A percentile compares a stretch with the other conserved stretches of the same genome.
These are phyloP conservation scores for Sinocyclocheilus anshuiensis DNA, from an alignment of 2,113 vertebrate species.

Conservation along the genomic window DNA sequence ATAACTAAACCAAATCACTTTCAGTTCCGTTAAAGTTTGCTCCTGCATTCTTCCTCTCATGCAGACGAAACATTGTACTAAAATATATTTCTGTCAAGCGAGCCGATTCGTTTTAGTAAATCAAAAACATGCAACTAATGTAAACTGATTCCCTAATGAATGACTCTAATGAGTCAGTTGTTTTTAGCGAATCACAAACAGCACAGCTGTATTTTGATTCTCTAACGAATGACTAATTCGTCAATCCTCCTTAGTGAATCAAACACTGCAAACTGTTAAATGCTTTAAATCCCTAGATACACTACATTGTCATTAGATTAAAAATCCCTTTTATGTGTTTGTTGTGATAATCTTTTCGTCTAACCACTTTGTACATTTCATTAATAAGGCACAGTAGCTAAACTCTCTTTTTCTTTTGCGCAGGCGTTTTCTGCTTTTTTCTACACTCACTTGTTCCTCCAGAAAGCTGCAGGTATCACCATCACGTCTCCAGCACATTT, in stretches of 20 bases:
- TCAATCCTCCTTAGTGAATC: not conserved
- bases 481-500: constrained; percentile 75
- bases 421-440: constrained; percentile 95
- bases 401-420: not conserved
- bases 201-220: not conserved
- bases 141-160: too few species aligned
- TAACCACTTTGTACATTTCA: too few species aligned
- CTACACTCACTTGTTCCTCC: constrained; percentile 85
- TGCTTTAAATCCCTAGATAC: not conserved
- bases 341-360: too few species aligned
- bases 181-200: not conserved
- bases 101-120: too few species aligned
- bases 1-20: too few species aligned
- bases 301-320: too few species aligned
- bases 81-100: too few species aligned
- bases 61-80: too few species aligned
- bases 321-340: not conserved
- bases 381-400: not conserved
- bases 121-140: not conserved
- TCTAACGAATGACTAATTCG: not conserved
- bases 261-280: not conserved
- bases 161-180: not conserved
- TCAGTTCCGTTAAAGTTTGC: too few species aligned
- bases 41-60: too few species aligned
- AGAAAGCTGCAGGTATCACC: constrained; percentile 65